Conservation (phyloP, 2,888 invertebrate species). For the Tillus elongatus region DNA sequence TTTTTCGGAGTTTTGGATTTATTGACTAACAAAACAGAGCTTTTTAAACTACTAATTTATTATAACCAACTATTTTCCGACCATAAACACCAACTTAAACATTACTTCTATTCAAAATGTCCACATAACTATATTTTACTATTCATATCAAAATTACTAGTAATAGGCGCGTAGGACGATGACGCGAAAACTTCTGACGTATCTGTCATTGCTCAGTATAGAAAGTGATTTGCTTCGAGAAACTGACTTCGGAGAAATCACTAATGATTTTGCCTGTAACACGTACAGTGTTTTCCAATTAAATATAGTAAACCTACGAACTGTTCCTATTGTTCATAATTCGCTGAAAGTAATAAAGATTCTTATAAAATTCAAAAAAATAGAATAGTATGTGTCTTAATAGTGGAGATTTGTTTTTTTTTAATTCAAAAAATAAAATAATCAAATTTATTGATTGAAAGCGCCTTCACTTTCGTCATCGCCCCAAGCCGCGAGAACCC, state of each 20-base stretch:
- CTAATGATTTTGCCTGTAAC: conserved; percentile 5
- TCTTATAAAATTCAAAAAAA: conserved; percentile 1
- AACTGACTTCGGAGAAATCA: conserved; percentile 6
- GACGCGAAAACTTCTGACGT: conserved; percentile 4
- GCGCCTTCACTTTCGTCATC: conserved; percentile 1
- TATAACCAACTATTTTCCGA: too few species aligned
- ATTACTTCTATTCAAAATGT: too few species aligned
- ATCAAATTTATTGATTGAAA: neutral
- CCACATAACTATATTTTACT: too few species aligned
- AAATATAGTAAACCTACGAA: conserved; percentile 4
- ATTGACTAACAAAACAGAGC: too few species aligned
- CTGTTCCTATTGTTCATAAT: neutral
- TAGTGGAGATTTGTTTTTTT: conserved; percentile 4
- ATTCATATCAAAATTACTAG: too few species aligned
- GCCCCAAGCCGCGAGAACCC: conserved; percentile 1
- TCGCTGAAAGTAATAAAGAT: conserved; percentile 4
- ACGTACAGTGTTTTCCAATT: neutral
- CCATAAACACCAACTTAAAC: too few species aligned
- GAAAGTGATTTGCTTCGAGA: conserved; percentile 6
- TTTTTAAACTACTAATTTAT: too few species aligned
- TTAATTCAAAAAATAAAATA: conserved; percentile 5
- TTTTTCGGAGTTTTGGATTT: too few species aligned
- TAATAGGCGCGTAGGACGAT: neutral
- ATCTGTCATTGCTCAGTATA: conserved; percentile 8
- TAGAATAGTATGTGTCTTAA: conserved; percentile 4